Evolutionary conservation across 2,113 vertebrate species (phyloP).

Genomic region (Clarias macrocephalus): DNA sequence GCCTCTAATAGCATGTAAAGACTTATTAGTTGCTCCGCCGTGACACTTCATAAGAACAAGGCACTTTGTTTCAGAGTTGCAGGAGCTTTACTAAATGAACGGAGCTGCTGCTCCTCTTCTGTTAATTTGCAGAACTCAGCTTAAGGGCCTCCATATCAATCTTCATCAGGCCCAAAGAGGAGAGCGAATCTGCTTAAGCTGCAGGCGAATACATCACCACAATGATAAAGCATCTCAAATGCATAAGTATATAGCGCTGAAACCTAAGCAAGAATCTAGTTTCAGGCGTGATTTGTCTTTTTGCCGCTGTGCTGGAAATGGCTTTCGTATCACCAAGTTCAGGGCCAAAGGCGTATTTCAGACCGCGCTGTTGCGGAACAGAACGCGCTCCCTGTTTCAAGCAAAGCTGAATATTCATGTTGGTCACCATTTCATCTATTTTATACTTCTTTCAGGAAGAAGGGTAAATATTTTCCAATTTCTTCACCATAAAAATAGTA

Average conservation of each 20-base stretch:
- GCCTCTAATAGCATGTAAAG: constrained; percentile 70
- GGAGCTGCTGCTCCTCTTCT: constrained; percentile 60
- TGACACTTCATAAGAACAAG: constrained; percentile 64
- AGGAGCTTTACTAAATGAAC: constrained; percentile 72
- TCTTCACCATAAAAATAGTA: background rate
- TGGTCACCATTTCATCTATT: constrained; percentile 12
- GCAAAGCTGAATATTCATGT: constrained; percentile 54
- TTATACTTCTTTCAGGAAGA: constrained; percentile 11
- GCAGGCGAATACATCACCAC: constrained; percentile 35
- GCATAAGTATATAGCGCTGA: constrained; percentile 29
- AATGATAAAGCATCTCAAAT: constrained; percentile 38
- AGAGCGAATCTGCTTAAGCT: constrained; percentile 54
- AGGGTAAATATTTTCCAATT: background rate
- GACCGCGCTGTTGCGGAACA: constrained; percentile 33
- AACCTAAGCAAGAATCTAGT: constrained; percentile 38
- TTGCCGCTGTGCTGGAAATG: constrained; percentile 24
- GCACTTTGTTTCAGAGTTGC: constrained; percentile 70
- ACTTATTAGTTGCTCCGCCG: constrained; percentile 69
- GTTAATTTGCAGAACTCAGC: constrained; percentile 67
- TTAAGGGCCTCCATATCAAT: constrained; percentile 66
- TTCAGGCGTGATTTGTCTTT: constrained; percentile 31
- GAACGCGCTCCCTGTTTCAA: constrained; percentile 63
- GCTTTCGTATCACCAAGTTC: constrained; percentile 33
- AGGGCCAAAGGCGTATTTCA: constrained; percentile 40
- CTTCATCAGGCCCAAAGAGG: constrained; percentile 63